Conservation (phyloP, 1,140 invertebrate species). For the Eufriesea mexicana region DNA sequence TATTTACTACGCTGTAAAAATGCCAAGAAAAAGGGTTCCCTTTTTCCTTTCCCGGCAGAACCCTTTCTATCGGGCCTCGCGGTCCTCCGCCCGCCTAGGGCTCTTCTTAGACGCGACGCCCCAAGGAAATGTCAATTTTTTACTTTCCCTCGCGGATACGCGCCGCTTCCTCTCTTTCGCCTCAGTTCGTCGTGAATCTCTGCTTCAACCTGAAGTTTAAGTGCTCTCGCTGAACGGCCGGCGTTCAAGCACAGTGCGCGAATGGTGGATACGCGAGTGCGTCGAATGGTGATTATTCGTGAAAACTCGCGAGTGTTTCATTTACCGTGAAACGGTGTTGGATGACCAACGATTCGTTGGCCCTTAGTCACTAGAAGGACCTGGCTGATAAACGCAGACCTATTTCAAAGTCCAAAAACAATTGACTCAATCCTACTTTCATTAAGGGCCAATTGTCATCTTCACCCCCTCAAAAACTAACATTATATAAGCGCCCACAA, state of each 20-base stretch:
- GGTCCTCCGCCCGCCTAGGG: background rate
- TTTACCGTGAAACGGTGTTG: no score
- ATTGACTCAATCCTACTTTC: no score
- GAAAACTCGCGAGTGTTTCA: no score
- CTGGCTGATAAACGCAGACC: no score
- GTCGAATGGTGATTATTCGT: no score
- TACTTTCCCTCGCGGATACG: slow-evolving; percentile 5
- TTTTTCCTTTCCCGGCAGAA: slow-evolving; percentile 48
- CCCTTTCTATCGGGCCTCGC: slow-evolving; percentile 39
- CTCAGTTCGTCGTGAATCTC: background rate
- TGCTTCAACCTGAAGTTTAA: background rate
- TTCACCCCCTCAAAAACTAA: no score
- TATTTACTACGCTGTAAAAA: slow-evolving; percentile 77
- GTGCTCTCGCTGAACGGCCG: background rate
- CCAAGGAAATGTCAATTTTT: background rate
- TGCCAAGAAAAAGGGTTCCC: slow-evolving; percentile 65
- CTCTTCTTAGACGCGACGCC: background rate
- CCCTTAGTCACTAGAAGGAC: no score
- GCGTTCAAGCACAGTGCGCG: fast-evolving
- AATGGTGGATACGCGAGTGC: background rate
- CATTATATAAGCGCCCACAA: no score
- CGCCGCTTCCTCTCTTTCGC: no score
- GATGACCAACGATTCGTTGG: no score
- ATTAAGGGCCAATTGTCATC: no score
- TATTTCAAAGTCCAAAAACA: no score